phyloP scores from a whole-genome alignment of 2,888 invertebrate genomes.

The Caenorhabditis sinica region DNA sequence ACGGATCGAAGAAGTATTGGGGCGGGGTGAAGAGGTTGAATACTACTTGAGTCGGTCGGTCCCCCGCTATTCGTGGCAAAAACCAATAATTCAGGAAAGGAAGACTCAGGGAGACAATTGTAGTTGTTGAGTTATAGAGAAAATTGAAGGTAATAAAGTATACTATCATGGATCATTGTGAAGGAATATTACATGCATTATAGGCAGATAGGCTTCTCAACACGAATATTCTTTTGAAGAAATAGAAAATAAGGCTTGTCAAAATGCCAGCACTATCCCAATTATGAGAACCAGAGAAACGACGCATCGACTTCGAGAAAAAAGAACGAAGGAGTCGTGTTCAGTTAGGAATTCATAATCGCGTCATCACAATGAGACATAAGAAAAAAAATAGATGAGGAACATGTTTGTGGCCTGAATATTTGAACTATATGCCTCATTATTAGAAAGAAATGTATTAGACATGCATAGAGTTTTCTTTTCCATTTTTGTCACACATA shows the following conservation, averaged over 20 bases:
- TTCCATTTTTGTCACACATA: background rate
- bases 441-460: background rate
- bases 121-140: background rate
- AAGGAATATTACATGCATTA: background rate
- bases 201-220: no score
- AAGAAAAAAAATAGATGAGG: background rate
- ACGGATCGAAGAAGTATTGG: slow-evolving; percentile 35
- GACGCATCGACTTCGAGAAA: background rate
- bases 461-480: slow-evolving; percentile 30
- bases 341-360: slow-evolving; percentile 39
- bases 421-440: slow-evolving; percentile 15
- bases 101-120: background rate
- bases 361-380: slow-evolving; percentile 22
- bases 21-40: slow-evolving; percentile 53
- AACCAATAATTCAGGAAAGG: slow-evolving; percentile 21
- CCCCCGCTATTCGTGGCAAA: slow-evolving; percentile 9
- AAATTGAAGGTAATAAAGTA: slow-evolving; percentile 36
- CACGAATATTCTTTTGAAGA: no score
- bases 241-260: background rate
- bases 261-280: slow-evolving; percentile 33
- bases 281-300: slow-evolving; percentile 28
- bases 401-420: slow-evolving; percentile 27
- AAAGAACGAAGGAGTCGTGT: background rate
- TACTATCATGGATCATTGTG: slow-evolving; percentile 8
- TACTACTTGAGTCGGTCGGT: slow-evolving; percentile 42